A percentile compares a stretch with the other conserved stretches of the same genome.
Conservation (phyloP, 2,113 vertebrate genomes). For the Thermophis baileyi region DNA sequence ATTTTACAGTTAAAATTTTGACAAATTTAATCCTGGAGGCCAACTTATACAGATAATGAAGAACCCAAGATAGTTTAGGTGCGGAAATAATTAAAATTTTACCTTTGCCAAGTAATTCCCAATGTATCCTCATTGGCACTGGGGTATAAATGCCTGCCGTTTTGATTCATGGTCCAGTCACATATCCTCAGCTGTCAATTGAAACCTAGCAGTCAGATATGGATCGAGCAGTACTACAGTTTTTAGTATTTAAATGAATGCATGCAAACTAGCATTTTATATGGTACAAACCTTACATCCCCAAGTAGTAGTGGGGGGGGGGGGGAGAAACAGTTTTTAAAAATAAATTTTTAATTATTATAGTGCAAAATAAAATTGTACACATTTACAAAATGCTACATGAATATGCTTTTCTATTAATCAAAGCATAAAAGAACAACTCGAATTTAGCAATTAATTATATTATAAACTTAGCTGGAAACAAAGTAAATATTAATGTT, state of each 20-base stretch:
- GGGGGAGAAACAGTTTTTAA: constrained; percentile 38
- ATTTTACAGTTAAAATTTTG: constrained; percentile 52
- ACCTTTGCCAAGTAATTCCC: constrained; percentile 99
- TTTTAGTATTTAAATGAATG: constrained; percentile 89
- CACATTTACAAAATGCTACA: constrained; percentile 57
- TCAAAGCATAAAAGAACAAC: constrained; percentile 71
- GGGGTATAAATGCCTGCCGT: constrained; percentile 99
- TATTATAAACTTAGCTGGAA: constrained; percentile 73
- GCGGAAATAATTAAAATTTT: constrained; percentile 99
- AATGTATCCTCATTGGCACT: constrained; percentile 99
- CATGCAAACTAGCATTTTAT: constrained; percentile 82
- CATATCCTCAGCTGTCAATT: constrained; percentile 99
- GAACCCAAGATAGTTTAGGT: constrained; percentile 75
- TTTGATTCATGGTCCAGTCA: constrained; percentile 99
- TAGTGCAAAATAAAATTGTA: constrained; percentile 66
- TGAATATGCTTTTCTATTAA: constrained; percentile 66
- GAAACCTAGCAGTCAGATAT: constrained; percentile 99
- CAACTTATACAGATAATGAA: constrained; percentile 69
- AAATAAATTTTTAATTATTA: constrained; percentile 61
- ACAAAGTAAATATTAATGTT: constrained; percentile 77
- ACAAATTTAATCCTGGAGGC: constrained; percentile 54
- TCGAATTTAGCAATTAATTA: constrained; percentile 72
- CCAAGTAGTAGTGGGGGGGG: constrained; percentile 47
- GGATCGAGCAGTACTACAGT: constrained; percentile 94
- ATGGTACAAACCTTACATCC: constrained; percentile 75